These are phyloP conservation scores for Gyrodactylus bullatarudis DNA, from an alignment of 1,140 invertebrate species.

Conservation along the genomic window DNA sequence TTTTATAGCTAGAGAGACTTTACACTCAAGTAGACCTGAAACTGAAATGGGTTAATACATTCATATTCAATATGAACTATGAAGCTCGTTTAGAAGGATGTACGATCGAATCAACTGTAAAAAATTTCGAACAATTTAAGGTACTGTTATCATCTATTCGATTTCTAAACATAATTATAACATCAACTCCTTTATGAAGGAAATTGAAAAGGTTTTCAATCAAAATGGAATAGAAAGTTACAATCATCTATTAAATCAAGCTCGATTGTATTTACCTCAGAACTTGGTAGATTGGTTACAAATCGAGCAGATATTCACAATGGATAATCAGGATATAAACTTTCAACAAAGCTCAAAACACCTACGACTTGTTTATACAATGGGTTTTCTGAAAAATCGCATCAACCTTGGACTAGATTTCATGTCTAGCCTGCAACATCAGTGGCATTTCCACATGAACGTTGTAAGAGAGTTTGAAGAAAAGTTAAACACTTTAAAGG, in stretches of 20 bases:
- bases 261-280: background rate
- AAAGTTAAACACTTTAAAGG: background rate
- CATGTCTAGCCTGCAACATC: background rate
- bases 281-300: background rate
- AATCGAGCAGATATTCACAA: background rate
- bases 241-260: background rate
- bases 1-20: background rate
- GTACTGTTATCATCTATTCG: too few relatives aligned
- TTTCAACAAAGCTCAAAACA: background rate
- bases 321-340: background rate
- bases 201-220: background rate
- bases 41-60: background rate
- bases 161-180: background rate
- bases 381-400: background rate
- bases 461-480: background rate
- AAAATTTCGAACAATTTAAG: background rate
- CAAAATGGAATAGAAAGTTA: background rate
- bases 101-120: background rate
- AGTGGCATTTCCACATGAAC: background rate
- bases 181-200: background rate
- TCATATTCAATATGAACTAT: background rate
- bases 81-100: background rate
- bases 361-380: background rate
- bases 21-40: background rate
- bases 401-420: background rate